Evolutionary conservation across 2,888 invertebrate genomes (phyloP), one percentile per base, ranked within the genome.

Genomic region (Euplexia lucipara): DNA sequence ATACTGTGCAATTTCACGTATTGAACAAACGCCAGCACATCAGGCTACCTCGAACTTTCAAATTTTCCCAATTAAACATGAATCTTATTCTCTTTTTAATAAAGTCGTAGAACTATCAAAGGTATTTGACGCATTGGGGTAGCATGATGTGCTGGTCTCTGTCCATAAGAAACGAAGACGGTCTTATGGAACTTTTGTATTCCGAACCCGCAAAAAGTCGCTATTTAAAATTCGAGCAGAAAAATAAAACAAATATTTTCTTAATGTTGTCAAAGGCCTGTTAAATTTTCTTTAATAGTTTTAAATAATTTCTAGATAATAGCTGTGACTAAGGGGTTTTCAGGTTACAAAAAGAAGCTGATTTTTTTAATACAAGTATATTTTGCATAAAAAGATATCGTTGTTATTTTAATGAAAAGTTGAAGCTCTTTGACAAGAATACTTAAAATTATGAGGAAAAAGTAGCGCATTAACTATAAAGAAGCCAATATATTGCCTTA

Each of bases 1-100:
- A 26, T 67, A 61, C 26, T 44, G 47, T 37, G 35, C 63, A 37
- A 44, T 60, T 51, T 60, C 26, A 60, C 58, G 61, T 39, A 34
- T 62, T n/a, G n/a, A n/a, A n/a, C 35, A 45, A 70, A 53, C 34
- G 49, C n/a, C n/a, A n/a, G n/a, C n/a, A n/a, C n/a, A n/a, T n/a
- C n/a, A n/a, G n/a, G n/a, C n/a, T n/a, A n/a, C n/a, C n/a, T n/a
- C n/a, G n/a, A n/a, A n/a, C n/a, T n/a, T n/a, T n/a, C n/a, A n/a
- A n/a, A n/a, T n/a, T n/a, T n/a, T n/a, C n/a, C n/a, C n/a, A n/a
- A n/a, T n/a, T n/a, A n/a, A n/a, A n/a, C n/a, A n/a, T n/a, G n/a
- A n/a, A n/a, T n/a, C n/a, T n/a, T n/a, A n/a, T n/a, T n/a, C n/a
- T n/a, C n/a, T n/a, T n/a, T n/a, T n/a, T n/a, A n/a, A n/a, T n/a